phyloP scores from a whole-genome alignment of 2,113 vertebrate species.

The Odontesthes bonariensis region DNA sequence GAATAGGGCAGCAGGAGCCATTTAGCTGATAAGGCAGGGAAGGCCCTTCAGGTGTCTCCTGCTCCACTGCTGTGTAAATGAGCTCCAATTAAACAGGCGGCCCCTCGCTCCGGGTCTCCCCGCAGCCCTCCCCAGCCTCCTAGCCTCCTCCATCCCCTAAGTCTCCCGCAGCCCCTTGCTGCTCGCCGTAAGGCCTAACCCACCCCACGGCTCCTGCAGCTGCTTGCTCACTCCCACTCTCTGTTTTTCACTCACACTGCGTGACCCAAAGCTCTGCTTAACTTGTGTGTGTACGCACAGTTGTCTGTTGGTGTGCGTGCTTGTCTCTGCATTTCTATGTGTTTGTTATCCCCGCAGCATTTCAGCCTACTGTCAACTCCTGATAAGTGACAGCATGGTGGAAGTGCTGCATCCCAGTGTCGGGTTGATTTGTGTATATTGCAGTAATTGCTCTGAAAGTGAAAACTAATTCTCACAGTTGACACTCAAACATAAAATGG shows the following conservation, averaged over 20 bases:
- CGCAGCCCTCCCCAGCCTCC: conserved; percentile 63
- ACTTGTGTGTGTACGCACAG: conserved; percentile 42
- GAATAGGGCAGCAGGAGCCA: conserved; percentile 59
- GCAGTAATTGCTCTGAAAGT: conserved; percentile 71
- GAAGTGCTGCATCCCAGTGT: conserved; percentile 63
- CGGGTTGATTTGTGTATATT: conserved; percentile 75
- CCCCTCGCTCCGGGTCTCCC: conserved; percentile 76
- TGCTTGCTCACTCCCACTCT: conserved; percentile 76
- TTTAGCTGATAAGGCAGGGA: conserved; percentile 80
- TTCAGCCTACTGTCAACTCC: conserved; percentile 75
- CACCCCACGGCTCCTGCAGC: conserved; percentile 79
- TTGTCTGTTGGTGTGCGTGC: conserved; percentile 56
- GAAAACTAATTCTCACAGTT: conserved; percentile 50
- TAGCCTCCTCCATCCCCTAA: conserved; percentile 52
- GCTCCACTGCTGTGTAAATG: conserved; percentile 83
- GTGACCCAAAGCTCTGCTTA: conserved; percentile 80
- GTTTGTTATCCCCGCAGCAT: conserved; percentile 73
- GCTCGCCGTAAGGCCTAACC: conserved; percentile 78
- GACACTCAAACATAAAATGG: conserved; percentile 28
- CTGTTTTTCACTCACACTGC: conserved; percentile 75
- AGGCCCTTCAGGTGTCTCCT: conserved; percentile 82
- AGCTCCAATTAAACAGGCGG: conserved; percentile 85
- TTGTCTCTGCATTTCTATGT: conserved; percentile 42
- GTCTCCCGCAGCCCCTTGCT: conserved; percentile 71
- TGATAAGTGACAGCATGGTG: conserved; percentile 74